Percentiles rank a stretch among this genome's conserved stretches.
Evolutionary conservation across 2,113 vertebrate genomes (phyloP).

Genomic region (Corapipo altera): DNA sequence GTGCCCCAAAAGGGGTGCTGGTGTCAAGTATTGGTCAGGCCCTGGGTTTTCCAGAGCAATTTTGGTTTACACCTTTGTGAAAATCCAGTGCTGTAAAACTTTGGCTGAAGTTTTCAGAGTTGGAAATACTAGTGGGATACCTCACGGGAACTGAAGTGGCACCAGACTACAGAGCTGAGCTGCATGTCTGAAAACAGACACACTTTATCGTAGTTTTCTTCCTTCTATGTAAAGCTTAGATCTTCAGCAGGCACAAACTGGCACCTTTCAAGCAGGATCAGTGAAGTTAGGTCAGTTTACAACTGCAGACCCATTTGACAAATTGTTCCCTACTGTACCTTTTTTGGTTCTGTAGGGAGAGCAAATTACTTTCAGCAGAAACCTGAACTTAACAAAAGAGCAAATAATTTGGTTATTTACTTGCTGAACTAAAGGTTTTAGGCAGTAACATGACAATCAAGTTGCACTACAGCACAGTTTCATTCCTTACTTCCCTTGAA

Average conservation of each 20-base stretch:
- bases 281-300: background rate
- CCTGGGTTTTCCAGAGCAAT: background rate
- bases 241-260: background rate
- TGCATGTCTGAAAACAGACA: background rate
- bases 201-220: background rate
- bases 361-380: background rate
- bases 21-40: background rate
- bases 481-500: background rate
- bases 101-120: background rate
- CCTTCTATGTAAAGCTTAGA: background rate
- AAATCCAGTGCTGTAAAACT: background rate
- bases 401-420: background rate
- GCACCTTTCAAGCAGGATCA: background rate
- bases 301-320: background rate
- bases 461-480: background rate
- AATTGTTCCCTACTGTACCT: background rate
- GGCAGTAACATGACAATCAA: background rate
- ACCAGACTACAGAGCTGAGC: background rate
- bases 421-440: background rate
- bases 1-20: background rate
- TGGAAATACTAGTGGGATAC: background rate
- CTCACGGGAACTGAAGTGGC: background rate
- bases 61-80: background rate
- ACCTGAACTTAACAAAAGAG: background rate
- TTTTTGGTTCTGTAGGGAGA: background rate